phyloP scores from a whole-genome alignment of 2,888 invertebrate genomes.

The Pogonocherus hispidulus region DNA sequence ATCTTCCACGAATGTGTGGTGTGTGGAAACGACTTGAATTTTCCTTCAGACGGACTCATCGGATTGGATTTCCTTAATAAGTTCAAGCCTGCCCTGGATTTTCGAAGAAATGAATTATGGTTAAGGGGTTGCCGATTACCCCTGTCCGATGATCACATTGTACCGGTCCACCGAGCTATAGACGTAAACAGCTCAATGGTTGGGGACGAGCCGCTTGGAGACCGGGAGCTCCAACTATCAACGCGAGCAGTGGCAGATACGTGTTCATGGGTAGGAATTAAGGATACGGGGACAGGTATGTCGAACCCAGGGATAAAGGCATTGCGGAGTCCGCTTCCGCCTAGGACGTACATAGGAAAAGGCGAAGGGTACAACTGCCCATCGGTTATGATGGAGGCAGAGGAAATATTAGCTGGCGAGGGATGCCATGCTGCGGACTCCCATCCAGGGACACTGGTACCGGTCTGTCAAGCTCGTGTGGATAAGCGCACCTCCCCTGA shows the following conservation, averaged over 20 bases:
- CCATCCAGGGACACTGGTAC: too few species aligned
- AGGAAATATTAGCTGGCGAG: too few species aligned
- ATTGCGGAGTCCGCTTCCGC: not conserved
- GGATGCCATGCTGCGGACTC: too few species aligned
- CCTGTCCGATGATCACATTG: not conserved
- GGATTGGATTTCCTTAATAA: too few species aligned
- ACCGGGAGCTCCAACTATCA: not conserved
- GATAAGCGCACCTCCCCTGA: not conserved
- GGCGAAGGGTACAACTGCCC: too few species aligned
- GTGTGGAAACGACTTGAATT: too few species aligned
- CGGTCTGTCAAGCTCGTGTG: not conserved
- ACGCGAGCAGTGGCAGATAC: not conserved
- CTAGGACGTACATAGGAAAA: too few species aligned
- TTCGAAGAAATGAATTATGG: not conserved
- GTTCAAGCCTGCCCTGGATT: too few species aligned
- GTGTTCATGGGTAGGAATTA: not conserved
- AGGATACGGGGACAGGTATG: not conserved
- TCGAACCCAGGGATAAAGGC: not conserved
- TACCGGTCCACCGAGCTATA: not conserved
- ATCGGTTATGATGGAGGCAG: too few species aligned
- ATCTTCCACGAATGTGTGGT: too few species aligned
- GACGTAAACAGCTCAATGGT: not conserved
- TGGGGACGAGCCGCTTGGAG: not conserved
- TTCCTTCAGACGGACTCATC: too few species aligned
- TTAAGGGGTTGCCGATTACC: not conserved